A percentile compares a stretch with the other conserved stretches of the same genome.
Evolutionary conservation across 2,888 invertebrate genomes (phyloP).

Genomic region (Pristionchus maxplancki): DNA sequence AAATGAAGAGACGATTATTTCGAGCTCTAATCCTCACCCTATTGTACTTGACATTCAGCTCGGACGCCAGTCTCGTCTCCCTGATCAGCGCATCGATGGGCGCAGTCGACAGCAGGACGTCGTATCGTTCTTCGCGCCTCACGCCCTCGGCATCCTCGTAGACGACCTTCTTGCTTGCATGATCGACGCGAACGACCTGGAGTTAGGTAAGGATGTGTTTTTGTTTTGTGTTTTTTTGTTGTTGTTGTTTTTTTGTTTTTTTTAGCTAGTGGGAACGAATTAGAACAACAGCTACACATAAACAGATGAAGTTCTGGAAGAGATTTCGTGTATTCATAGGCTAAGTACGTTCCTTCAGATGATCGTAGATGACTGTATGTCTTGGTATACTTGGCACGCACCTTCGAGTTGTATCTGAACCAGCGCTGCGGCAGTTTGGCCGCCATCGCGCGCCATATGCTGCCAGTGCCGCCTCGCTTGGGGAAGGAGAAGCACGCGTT

Average conservation of each 20-base stretch:
- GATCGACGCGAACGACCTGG: constrained; percentile 64
- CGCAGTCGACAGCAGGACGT: constrained; percentile 72
- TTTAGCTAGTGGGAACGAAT: no score
- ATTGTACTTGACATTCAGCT: constrained; percentile 71
- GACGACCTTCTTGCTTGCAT: constrained; percentile 62
- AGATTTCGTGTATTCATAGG: neutral
- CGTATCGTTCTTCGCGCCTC: constrained; percentile 59
- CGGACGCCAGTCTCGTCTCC: constrained; percentile 69
- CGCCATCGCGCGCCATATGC: constrained; percentile 75
- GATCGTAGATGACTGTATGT: no score
- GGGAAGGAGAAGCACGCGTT: constrained; percentile 76
- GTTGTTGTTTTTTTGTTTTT: no score
- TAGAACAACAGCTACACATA: no score
- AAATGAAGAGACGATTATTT: no score
- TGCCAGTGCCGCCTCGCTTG: constrained; percentile 77
- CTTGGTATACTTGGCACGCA: no score
- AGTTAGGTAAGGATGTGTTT: no score
- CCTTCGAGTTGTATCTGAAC: constrained; percentile 72
- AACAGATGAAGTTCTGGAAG: no score
- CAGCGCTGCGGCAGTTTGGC: constrained; percentile 72
- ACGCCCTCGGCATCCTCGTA: constrained; percentile 60
- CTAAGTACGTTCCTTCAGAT: no score
- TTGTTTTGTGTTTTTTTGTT: no score
- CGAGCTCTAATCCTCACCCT: no score
- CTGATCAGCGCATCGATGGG: constrained; percentile 74